Conservation (phyloP, 1,140 invertebrate species). For the Brachionus rotundiformis region DNA sequence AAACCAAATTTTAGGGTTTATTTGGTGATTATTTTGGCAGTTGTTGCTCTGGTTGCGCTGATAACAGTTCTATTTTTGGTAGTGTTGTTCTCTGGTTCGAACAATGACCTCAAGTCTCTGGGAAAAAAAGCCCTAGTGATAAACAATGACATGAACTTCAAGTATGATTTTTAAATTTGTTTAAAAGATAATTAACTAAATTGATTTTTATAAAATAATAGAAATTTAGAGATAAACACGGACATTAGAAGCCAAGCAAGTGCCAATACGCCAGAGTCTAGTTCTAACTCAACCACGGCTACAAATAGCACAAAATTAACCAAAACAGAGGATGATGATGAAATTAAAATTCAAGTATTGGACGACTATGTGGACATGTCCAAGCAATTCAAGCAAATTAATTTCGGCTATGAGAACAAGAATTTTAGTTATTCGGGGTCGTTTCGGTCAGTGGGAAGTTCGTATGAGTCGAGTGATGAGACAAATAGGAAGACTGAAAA, state of each 20-base stretch:
- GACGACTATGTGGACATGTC: constrained; percentile 32
- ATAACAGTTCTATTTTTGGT: not conserved
- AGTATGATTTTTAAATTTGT: not conserved
- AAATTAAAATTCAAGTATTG: constrained; percentile 24
- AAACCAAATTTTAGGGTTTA: not conserved
- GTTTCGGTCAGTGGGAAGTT: not conserved
- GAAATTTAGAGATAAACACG: constrained; percentile 29
- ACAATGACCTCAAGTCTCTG: not conserved
- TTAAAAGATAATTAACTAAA: not conserved
- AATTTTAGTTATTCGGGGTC: constrained; percentile 43
- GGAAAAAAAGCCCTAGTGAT: constrained; percentile 5
- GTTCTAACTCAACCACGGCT: constrained; percentile 18
- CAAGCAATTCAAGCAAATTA: not conserved
- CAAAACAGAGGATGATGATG: constrained; percentile 22
- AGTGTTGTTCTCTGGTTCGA: not conserved
- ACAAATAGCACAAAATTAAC: constrained; percentile 27
- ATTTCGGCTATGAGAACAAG: constrained; percentile 31
- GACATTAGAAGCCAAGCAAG: not conserved
- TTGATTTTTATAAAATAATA: not conserved
- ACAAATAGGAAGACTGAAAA: not conserved
- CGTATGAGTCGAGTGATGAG: not conserved
- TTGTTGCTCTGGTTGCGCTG: not conserved
- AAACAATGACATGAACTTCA: not conserved
- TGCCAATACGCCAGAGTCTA: constrained; percentile 15
- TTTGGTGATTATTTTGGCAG: not conserved